Percentiles rank a stretch among this genome's conserved stretches.
Conservation (phyloP, 1,140 invertebrate species). For the Dendrolimus kikuchii region DNA sequence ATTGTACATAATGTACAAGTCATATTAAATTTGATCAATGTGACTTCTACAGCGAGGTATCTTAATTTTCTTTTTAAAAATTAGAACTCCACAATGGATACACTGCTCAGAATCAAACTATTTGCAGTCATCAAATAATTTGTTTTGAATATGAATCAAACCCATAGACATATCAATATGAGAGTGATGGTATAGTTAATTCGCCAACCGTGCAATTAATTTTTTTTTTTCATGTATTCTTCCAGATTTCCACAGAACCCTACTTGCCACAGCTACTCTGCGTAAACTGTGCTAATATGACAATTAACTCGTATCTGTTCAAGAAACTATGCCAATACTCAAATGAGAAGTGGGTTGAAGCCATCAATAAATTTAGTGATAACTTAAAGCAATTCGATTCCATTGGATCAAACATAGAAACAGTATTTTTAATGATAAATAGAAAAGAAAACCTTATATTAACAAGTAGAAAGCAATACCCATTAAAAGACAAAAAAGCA, state of each 20-base stretch:
- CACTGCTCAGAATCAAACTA: no score
- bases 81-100: no score
- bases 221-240: conserved; percentile 6
- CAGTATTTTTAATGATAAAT: conserved; percentile 33
- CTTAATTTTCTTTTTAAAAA: no score
- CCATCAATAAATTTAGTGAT: conserved; percentile 20
- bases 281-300: conserved; percentile 28
- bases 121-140: no score
- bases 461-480: conserved; percentile 25
- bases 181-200: no score
- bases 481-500: conserved; percentile 24
- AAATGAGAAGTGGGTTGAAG: conserved; percentile 29
- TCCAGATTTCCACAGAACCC: conserved; percentile 32
- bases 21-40: no score
- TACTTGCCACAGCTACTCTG: conserved; percentile 39
- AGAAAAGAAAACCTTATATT: conserved; percentile 30
- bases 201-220: neutral
- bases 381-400: conserved; percentile 21
- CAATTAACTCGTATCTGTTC: conserved; percentile 40
- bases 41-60: no score
- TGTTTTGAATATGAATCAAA: no score
- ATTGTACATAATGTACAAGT: no score
- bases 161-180: no score
- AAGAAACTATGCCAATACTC: conserved; percentile 32
- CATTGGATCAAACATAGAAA: conserved; percentile 20